These are phyloP conservation scores for Halichondria panicea DNA, from an alignment of 37 sponge, comb jelly and placozoan species.

Conservation along the genomic window DNA sequence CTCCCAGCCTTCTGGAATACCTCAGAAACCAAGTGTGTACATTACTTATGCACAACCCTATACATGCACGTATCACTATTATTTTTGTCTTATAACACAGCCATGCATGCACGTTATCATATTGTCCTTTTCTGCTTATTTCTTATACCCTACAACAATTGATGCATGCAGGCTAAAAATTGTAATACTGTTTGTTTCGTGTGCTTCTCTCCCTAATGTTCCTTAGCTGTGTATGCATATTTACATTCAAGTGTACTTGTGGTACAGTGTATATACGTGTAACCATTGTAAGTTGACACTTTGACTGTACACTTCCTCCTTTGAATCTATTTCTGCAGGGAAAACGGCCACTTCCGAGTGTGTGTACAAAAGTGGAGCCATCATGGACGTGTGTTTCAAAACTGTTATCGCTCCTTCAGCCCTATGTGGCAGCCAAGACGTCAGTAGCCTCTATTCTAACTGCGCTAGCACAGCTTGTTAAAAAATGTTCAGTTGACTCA, in stretches of 20 bases:
- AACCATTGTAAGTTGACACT: no score
- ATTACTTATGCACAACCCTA: neutral
- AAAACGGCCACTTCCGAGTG: neutral
- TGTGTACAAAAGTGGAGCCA: constrained; percentile 16
- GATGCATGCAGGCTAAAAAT: neutral
- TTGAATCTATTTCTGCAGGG: neutral
- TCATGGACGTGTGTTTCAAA: constrained; percentile 27
- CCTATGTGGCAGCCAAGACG: constrained; percentile 9
- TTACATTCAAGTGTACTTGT: no score
- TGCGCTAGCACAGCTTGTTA: no score
- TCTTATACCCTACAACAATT: neutral
- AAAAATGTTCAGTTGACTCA: no score
- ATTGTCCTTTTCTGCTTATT: neutral
- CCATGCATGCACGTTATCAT: neutral
- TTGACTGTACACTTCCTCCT: neutral
- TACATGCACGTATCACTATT: no score
- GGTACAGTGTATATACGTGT: no score
- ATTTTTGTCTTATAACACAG: neutral
- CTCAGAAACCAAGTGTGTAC: constrained; percentile 47
- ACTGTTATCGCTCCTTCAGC: constrained; percentile 30
- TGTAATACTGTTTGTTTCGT: neutral
- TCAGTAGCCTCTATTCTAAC: no score
- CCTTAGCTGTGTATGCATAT: no score
- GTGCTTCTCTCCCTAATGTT: no score
- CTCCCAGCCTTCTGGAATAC: constrained; percentile 53